Evolutionary conservation across 1,140 invertebrate species (phyloP).

Genomic region (Diuraphis noxia): DNA sequence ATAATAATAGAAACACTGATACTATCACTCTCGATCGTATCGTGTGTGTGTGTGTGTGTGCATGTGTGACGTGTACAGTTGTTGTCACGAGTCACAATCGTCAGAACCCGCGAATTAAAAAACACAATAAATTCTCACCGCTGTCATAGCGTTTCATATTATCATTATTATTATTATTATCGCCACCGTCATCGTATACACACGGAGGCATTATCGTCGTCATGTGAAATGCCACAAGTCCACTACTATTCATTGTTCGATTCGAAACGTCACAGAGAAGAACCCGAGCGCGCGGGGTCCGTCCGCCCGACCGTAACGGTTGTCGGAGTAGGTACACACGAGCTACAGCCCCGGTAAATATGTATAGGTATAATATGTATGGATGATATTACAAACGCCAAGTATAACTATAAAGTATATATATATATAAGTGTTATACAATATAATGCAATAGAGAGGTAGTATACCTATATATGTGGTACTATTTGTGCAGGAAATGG

Average conservation of each 20-base stretch:
- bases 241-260: conserved; percentile 24
- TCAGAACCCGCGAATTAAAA: not conserved
- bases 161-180: not conserved
- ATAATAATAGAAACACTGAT: not conserved
- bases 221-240: conserved; percentile 51
- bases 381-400: not conserved
- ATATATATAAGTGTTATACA: too few relatives aligned
- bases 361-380: not conserved
- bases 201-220: not conserved
- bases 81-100: not conserved
- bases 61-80: not conserved
- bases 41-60: not conserved
- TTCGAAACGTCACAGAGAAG: conserved; percentile 36
- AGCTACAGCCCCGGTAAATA: not conserved
- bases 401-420: not conserved
- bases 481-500: conserved; percentile 38
- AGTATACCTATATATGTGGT: too few relatives aligned
- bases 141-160: not conserved
- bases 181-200: not conserved
- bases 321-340: not conserved
- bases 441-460: not conserved
- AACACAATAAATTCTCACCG: not conserved
- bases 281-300: not conserved
- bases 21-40: not conserved
- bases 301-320: conserved; percentile 33